Evolutionary conservation across 37 sponge, comb jelly and placozoan species (phyloP).

Genomic region (Theonella swinhoei): DNA sequence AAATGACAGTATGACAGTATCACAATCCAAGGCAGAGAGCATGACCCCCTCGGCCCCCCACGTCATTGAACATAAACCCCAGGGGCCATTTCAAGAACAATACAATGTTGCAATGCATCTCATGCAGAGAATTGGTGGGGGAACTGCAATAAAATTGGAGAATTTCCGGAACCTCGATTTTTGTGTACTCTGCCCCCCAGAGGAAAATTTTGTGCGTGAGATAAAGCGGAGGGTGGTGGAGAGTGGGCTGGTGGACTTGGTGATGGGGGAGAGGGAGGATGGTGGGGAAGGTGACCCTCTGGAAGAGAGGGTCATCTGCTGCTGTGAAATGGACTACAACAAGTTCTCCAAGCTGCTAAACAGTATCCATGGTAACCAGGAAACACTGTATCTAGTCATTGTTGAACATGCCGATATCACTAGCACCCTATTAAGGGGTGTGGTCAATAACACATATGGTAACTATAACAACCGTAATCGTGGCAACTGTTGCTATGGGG

Average conservation of each 20-base stretch:
- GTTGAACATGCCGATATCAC: slow-evolving; percentile 53
- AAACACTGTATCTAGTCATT: slow-evolving; percentile 46
- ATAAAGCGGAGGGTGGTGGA: slow-evolving; percentile 10
- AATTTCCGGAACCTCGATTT: slow-evolving; percentile 53
- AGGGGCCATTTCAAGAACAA: slow-evolving; percentile 61
- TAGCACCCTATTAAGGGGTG: not conserved
- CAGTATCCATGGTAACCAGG: slow-evolving; percentile 4
- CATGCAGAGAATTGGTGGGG: slow-evolving; percentile 32
- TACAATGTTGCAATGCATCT: slow-evolving; percentile 53
- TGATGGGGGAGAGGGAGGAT: slow-evolving; percentile 9
- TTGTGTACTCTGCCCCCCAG: slow-evolving; percentile 48
- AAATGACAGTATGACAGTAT: not conserved
- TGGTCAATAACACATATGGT: not conserved
- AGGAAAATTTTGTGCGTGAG: slow-evolving; percentile 21
- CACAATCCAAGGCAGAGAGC: slow-evolving; percentile 5
- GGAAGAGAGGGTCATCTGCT: slow-evolving; percentile 30
- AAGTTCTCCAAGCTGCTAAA: slow-evolving; percentile 16
- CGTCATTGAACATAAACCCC: slow-evolving; percentile 52
- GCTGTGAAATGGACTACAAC: not conserved
- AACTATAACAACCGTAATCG: not conserved
- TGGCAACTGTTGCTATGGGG: not conserved
- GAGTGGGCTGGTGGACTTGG: slow-evolving; percentile 23
- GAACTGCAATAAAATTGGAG: slow-evolving; percentile 26
- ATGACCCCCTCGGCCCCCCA: slow-evolving; percentile 31
- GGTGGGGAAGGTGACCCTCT: not conserved